Base-by-base conservation (phyloP, 2,888 invertebrate species). In the Drosophila pegasa region DNA sequence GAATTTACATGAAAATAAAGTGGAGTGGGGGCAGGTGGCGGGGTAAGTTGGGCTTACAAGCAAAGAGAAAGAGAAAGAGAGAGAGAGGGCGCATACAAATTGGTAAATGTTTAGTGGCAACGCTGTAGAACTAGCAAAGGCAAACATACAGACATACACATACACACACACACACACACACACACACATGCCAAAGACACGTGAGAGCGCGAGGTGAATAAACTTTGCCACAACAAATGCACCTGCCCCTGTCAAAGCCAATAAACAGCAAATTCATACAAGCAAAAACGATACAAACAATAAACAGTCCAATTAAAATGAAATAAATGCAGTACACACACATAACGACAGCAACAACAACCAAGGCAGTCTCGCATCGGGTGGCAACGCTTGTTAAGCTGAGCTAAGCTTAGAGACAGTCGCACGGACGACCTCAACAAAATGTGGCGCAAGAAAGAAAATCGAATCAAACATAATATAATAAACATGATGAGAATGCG, bases 121-220 rank as follows among this genome's bases (percentile, higher is more conserved):
- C 51, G 29, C 55, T 43, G 56, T 60, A 61, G 52, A 81, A 71
- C 78, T 83, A 82, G 86, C 78, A 51, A 62, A 63, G 20, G 25
- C 43, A 41, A 43, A 72, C 27, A 48, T 25, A 48, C 18, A 47
- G 7, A 65, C 35, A 56, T 2, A 51, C 16, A 54, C 27, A 63
- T 18, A 31, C 41, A 41, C 47, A 72, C 27, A 48, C 31, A 48
- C 18, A 47, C 9, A 65, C 35, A 56, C 2, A 51, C 16, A 54
- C 27, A 63, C 16, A 31, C 41, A 48, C 55, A 52, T 51, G 57
- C 40, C 54, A 16, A 64, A 67, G 67, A 78, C 87, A 80, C 77
- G 79, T 87, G 84, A 83, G 87, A 87, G 87, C 69, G 69, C 76
- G 70, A 87, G 83, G 81, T 83, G 87, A 83, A 83, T 83, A 83